Percentiles rank a stretch among this genome's conserved stretches.
Conservation (phyloP, 2,797 vertebrate species). For the Rhabdomys pumilio region DNA sequence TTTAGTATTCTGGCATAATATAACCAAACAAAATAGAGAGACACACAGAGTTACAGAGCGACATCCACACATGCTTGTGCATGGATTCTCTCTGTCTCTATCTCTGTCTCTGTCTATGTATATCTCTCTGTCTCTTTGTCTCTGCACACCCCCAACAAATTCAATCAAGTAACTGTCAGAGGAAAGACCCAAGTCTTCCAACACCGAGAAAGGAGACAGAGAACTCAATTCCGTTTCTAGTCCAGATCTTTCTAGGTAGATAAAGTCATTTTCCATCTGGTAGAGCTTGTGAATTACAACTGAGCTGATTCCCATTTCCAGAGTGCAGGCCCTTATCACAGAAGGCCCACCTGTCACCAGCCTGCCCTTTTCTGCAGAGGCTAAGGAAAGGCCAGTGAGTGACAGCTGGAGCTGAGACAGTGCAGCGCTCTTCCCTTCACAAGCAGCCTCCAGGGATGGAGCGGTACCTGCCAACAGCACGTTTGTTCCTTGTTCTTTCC, state of each 20-base stretch:
- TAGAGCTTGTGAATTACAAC: constrained; percentile 74
- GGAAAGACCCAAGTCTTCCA: neutral
- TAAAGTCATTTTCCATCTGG: constrained; percentile 79
- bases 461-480: neutral
- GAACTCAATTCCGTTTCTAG: constrained; percentile 9
- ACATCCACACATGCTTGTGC: neutral
- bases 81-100: neutral
- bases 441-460: neutral
- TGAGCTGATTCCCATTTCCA: constrained; percentile 54
- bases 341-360: constrained; percentile 49
- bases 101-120: too few relatives aligned
- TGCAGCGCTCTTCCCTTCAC: constrained; percentile 46
- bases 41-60: neutral
- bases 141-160: too few relatives aligned
- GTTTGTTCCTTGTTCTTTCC: constrained; percentile 47
- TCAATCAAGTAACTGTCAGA: neutral
- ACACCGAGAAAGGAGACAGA: neutral
- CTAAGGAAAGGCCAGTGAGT: constrained; percentile 71
- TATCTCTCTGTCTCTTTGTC: neutral
- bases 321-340: constrained; percentile 69
- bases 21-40: neutral
- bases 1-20: constrained; percentile 44
- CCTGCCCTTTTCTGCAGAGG: constrained; percentile 71
- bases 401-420: neutral
- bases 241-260: constrained; percentile 39